Percentiles rank a stretch among this genome's conserved stretches.
phyloP scores from a whole-genome alignment of 1,140 invertebrate species.

The Portunus trituberculatus region DNA sequence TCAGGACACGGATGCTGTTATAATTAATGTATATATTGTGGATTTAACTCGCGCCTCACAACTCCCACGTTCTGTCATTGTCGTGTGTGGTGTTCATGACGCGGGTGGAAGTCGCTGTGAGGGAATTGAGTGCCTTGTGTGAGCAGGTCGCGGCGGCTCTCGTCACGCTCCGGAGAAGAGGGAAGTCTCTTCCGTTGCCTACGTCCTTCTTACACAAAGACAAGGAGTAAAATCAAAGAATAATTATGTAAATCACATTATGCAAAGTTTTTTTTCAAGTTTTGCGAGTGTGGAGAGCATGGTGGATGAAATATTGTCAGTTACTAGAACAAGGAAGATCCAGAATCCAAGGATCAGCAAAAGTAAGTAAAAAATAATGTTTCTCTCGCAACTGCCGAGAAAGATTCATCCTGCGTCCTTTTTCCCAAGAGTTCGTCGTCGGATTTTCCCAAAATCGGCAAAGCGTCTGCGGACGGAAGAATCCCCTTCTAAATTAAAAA shows the following conservation, averaged over 20 bases:
- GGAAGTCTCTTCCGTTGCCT: background rate
- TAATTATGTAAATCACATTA: conserved; percentile 72
- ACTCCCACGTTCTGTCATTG: too few species aligned
- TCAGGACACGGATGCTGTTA: too few species aligned
- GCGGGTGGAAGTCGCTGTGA: too few species aligned
- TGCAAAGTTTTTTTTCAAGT: conserved; percentile 50
- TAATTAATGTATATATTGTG: too few species aligned
- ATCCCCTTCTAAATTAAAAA: conserved; percentile 52
- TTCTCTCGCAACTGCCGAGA: background rate
- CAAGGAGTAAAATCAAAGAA: conserved; percentile 68
- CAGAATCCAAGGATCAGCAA: background rate
- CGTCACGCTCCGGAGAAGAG: too few species aligned
- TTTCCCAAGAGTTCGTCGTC: conserved; percentile 7
- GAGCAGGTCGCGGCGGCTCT: too few species aligned
- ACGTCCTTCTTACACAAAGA: background rate
- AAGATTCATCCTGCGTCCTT: background rate
- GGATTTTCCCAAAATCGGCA: background rate
- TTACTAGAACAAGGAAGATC: background rate
- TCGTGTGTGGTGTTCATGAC: too few species aligned
- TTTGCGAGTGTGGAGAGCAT: conserved; percentile 55
- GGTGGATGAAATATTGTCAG: background rate
- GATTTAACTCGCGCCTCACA: too few species aligned
- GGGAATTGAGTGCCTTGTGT: too few species aligned
- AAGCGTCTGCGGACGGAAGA: background rate
- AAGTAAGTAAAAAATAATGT: background rate